These are phyloP conservation scores for Lophius piscatorius DNA, from an alignment of 2,113 vertebrate species.

Conservation along the genomic window DNA sequence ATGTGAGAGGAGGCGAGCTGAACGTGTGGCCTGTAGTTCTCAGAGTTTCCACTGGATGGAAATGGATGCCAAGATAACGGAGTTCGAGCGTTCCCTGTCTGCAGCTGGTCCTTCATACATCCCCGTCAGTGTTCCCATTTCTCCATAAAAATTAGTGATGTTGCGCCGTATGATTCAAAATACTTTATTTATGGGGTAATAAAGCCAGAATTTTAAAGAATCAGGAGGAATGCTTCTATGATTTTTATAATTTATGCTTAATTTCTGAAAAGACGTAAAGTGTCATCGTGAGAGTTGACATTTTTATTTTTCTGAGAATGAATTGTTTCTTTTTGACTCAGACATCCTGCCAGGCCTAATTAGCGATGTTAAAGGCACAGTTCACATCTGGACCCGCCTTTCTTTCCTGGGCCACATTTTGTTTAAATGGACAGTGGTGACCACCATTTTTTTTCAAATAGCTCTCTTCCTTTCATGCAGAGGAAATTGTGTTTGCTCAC, in stretches of 20 bases:
- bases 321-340: constrained; percentile 9
- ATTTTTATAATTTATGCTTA: no score
- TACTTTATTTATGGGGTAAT: no score
- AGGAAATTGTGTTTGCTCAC: no score
- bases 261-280: no score
- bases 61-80: constrained; percentile 38
- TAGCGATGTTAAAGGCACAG: background rate
- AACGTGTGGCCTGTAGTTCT: constrained; percentile 46
- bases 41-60: constrained; percentile 62
- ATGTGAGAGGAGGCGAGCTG: background rate
- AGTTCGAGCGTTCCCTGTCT: no score
- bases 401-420: constrained; percentile 32
- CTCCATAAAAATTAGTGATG: background rate
- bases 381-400: constrained; percentile 26
- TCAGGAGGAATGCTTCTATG: no score
- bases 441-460: constrained; percentile 13
- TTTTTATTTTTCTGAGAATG: background rate
- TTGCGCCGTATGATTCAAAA: no score
- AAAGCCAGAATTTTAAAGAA: no score
- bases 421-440: constrained; percentile 21
- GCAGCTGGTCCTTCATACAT: background rate
- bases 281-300: background rate
- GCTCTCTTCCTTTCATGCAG: constrained; percentile 17
- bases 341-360: background rate
- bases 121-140: background rate